phyloP scores from a whole-genome alignment of 37 sponge, comb jelly and placozoan species.

The Trichoplax adhaerens region DNA sequence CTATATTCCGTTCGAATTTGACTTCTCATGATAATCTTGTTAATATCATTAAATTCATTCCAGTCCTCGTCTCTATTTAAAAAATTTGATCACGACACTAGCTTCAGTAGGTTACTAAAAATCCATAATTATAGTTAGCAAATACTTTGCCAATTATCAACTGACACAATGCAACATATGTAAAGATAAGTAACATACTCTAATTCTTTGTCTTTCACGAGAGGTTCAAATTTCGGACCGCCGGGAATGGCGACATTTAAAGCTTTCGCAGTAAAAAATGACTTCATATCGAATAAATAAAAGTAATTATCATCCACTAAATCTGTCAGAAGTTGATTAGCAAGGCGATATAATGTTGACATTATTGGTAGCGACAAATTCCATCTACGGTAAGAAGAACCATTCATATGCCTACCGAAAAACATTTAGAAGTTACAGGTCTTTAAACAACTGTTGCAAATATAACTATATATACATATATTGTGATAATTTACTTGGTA shows the following conservation, averaged over 20 bases:
- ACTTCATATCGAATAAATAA: slow-evolving; percentile 95
- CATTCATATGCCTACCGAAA: slow-evolving; percentile 56
- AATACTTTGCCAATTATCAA: slow-evolving; percentile 6
- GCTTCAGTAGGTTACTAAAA: background rate
- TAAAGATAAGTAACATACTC: background rate
- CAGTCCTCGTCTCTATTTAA: slow-evolving; percentile 86
- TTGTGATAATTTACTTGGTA: slow-evolving; percentile 36
- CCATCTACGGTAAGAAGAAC: slow-evolving; percentile 80
- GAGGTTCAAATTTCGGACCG: slow-evolving; percentile 99
- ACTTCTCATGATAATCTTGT: slow-evolving; percentile 98
- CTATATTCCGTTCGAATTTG: slow-evolving; percentile 95
- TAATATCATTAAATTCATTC: slow-evolving; percentile 99
- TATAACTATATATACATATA: slow-evolving; percentile 1
- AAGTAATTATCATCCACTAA: slow-evolving; percentile 93
- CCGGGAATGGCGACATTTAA: slow-evolving; percentile 98
- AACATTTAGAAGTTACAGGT: background rate
- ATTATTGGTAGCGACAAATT: slow-evolving; percentile 71
- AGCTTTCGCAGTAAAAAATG: slow-evolving; percentile 98
- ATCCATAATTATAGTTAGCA: slow-evolving; percentile 15
- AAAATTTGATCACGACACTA: background rate
- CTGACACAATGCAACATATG: too few species aligned
- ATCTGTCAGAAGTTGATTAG: slow-evolving; percentile 96
- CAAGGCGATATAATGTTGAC: slow-evolving; percentile 96
- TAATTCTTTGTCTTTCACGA: slow-evolving; percentile 54
- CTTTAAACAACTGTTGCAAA: background rate